Evolutionary conservation across 2,888 invertebrate species (phyloP).

Genomic region (Drosophila acutilabella): DNA sequence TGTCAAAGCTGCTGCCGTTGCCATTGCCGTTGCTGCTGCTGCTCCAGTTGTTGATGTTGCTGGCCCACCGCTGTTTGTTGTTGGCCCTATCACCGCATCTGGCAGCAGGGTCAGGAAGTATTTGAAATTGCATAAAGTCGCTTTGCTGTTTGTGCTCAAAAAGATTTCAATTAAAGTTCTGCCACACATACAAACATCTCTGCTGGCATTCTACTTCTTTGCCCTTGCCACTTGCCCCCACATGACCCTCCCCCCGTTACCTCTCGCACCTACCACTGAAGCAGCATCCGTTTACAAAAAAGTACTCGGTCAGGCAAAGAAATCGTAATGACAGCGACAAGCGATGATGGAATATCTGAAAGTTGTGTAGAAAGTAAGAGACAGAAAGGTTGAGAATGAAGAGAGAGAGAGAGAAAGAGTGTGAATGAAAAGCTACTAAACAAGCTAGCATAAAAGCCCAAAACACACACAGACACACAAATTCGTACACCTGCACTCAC

Average conservation of each 20-base stretch:
- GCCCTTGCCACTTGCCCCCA: not conserved
- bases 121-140: slow-evolving; percentile 72
- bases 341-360: slow-evolving; percentile 32
- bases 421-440: slow-evolving; percentile 15
- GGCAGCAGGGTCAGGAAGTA: slow-evolving; percentile 55
- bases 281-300: slow-evolving; percentile 14
- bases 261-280: not conserved
- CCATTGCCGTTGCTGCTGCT: not conserved
- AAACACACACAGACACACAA: slow-evolving; percentile 1
- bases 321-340: slow-evolving; percentile 40
- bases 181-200: slow-evolving; percentile 17
- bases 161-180: slow-evolving; percentile 75
- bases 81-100: slow-evolving; percentile 9
- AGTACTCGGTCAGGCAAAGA: slow-evolving; percentile 10
- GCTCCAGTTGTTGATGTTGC: not conserved
- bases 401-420: not conserved
- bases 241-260: not conserved
- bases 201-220: not conserved
- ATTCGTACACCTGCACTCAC: not conserved
- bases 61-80: slow-evolving; percentile 7
- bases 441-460: slow-evolving; percentile 2
- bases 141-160: slow-evolving; percentile 56
- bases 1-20: slow-evolving; percentile 25
- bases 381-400: too few species aligned
- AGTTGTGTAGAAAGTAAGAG: not conserved